Evolutionary conservation across 92 coral and sea anemone species (phyloP).

Genomic region (Galaxea fascicularis): DNA sequence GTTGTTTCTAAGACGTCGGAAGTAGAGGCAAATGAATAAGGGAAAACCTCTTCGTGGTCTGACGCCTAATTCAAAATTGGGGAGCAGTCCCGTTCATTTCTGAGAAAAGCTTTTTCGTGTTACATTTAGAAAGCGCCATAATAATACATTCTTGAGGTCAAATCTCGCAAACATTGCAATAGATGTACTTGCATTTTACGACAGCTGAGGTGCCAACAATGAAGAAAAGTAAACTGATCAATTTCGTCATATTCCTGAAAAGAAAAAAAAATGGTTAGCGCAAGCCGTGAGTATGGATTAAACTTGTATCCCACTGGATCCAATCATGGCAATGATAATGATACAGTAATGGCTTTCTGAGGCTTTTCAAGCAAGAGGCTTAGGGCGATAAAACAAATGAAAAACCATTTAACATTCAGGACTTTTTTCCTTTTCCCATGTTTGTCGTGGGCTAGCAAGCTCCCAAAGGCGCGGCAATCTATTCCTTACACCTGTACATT

Average conservation of each 20-base stretch:
- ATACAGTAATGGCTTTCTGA: background rate
- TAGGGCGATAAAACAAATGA: background rate
- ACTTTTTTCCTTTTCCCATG: background rate
- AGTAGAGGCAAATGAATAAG: slow-evolving; percentile 16
- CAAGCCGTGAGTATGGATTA: background rate
- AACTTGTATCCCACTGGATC: background rate
- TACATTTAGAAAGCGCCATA: background rate
- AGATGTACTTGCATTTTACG: slow-evolving; percentile 32
- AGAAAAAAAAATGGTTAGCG: slow-evolving; percentile 17
- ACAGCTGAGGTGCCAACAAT: slow-evolving; percentile 45
- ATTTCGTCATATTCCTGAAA: slow-evolving; percentile 38
- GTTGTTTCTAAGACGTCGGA: slow-evolving; percentile 11
- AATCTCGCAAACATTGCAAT: background rate
- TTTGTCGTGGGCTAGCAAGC: background rate
- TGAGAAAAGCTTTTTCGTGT: background rate
- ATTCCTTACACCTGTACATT: background rate
- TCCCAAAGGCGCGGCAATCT: background rate
- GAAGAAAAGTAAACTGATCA: slow-evolving; percentile 34
- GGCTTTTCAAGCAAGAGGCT: background rate
- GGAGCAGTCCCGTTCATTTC: slow-evolving; percentile 5
- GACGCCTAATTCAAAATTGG: background rate
- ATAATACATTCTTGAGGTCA: background rate
- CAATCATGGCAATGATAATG: background rate
- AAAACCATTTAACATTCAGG: background rate
- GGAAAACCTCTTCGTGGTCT: background rate